Evolutionary conservation across 64 coral and sea anemone genomes (phyloP), one percentile per base, ranked within the genome.

Genomic region (Montipora efflorescens): DNA sequence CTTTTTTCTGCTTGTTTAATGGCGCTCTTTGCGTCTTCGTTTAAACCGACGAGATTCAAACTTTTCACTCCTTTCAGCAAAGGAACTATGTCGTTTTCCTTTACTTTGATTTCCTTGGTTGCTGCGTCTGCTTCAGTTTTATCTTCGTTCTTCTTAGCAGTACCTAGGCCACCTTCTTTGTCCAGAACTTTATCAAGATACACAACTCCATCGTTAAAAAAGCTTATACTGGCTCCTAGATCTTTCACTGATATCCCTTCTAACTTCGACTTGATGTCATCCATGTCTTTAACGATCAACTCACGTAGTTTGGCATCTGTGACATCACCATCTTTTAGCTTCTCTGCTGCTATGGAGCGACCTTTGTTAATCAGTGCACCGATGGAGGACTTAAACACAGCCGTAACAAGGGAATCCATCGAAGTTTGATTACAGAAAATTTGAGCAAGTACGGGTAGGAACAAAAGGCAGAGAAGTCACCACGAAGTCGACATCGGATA

Each of bases 281-380:
- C 57, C 1, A 90, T 81, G 20, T 90, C 93, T 45, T 81, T 8
- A 5, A 90, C 62, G 22, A 95, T 90, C 70, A 75, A 18, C 6
- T 72, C 47, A n/a, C 88, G 88, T 52, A 90, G 47, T 84, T 85
- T 21, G 48, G 59, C 49, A 44, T 95, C 79, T 50, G 93, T 82
- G 62, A 95, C 51, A 75, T 90, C 93, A 18, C 93, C 93, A 45
- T 76, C 88, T 67, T 95, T 95, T 1, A 95, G 87, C 46, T 90
- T 62, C 45, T 81, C 80, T 23, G 81, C 79, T 8, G 73, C 78
- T 6, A 19, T 9, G 12, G 74, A 14, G 19, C 79, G 76, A 0
- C 77, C 79, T 82, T 76, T 75, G 3, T 76, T 90, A 12, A 74
- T 21, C 5, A 95, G 79, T 1, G 90, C 11, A 36, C 93, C 88